phyloP scores from a whole-genome alignment of 2,888 invertebrate genomes.

The Drosophila pseudotalamancana region DNA sequence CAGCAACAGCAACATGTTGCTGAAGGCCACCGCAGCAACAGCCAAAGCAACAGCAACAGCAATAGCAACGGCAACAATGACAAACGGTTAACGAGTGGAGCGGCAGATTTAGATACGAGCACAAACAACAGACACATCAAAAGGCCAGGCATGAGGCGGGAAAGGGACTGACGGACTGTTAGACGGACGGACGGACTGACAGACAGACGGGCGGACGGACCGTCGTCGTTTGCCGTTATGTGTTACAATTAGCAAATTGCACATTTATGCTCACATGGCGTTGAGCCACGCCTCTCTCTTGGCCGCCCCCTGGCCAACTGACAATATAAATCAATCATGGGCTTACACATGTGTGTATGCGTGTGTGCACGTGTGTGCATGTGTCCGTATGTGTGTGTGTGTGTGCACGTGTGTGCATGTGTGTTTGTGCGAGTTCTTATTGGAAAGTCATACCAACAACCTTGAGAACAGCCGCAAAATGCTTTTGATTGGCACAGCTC shows the following conservation, averaged over 20 bases:
- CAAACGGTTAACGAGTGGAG: constrained; percentile 72
- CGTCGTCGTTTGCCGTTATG: constrained; percentile 61
- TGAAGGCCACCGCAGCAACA: constrained; percentile 60
- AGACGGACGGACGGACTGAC: constrained; percentile 13
- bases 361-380: constrained; percentile 1
- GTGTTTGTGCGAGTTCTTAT: constrained; percentile 57
- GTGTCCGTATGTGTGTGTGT: constrained; percentile 11
- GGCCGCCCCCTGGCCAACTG: constrained; percentile 46
- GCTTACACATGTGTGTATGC: constrained; percentile 10
- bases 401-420: constrained; percentile 27
- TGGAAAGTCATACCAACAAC: constrained; percentile 70
- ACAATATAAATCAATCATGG: constrained; percentile 77
- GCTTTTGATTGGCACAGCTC: constrained; percentile 59
- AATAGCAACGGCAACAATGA: constrained; percentile 59
- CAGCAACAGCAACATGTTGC: constrained; percentile 58
- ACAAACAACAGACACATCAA: constrained; percentile 62
- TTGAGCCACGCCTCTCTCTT: constrained; percentile 48
- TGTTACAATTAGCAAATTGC: constrained; percentile 78
- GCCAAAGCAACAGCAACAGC: constrained; percentile 16
- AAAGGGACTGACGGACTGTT: constrained; percentile 64
- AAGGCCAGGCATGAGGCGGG: constrained; percentile 46
- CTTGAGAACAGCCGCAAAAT: constrained; percentile 56
- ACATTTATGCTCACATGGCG: constrained; percentile 74
- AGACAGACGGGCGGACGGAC: constrained; percentile 9
- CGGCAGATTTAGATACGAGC: constrained; percentile 62